These are phyloP conservation scores for Cavia aperea DNA, from an alignment of 2,113 vertebrate species.

Conservation along the genomic window DNA sequence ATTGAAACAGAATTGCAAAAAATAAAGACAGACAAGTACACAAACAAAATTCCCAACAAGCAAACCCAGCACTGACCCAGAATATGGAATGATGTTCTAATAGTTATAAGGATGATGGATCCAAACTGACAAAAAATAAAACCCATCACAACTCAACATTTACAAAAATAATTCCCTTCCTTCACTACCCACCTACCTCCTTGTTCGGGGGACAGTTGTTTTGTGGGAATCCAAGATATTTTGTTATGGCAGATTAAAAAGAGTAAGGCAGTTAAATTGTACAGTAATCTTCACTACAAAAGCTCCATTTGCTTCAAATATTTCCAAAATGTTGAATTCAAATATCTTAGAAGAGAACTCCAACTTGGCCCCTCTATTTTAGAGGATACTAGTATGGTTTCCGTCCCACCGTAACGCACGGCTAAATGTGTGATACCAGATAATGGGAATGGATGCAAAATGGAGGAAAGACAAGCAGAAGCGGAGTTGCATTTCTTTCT, in stretches of 20 bases:
- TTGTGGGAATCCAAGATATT: not conserved
- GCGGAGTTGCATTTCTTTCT: not conserved
- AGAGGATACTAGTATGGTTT: fast-evolving
- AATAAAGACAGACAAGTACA: not conserved
- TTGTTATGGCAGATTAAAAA: not conserved
- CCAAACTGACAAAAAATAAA: not conserved
- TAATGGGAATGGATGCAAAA: not conserved
- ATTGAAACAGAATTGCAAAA: not conserved
- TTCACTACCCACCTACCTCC: too few relatives aligned
- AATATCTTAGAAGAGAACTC: not conserved
- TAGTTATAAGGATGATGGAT: not conserved
- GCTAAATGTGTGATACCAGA: not conserved
- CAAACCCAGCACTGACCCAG: not conserved
- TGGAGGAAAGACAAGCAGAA: not conserved
- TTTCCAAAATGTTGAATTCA: not conserved
- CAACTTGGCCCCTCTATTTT: not conserved
- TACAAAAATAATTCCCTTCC: not conserved
- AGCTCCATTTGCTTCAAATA: not conserved
- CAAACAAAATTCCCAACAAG: not conserved
- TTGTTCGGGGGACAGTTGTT: not conserved
- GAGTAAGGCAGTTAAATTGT: not conserved
- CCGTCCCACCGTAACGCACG: not conserved
- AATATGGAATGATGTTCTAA: not conserved
- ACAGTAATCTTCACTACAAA: not conserved
- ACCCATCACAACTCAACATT: not conserved